Conservation (phyloP, 1,140 invertebrate genomes). For the Zaprionus taronus region DNA sequence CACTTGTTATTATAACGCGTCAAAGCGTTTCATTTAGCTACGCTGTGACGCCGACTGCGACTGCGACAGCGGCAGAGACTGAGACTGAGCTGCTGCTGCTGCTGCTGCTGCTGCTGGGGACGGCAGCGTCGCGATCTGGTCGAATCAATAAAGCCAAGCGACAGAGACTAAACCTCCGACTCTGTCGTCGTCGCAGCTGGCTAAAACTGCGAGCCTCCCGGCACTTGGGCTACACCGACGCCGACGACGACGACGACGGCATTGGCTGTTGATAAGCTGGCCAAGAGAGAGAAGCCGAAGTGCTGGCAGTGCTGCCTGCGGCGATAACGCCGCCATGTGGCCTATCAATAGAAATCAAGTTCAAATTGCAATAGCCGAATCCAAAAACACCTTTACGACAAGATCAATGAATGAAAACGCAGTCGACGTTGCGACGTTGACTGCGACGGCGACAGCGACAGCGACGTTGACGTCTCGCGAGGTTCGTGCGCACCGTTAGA, state of each 20-base stretch:
- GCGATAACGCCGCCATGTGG: background rate
- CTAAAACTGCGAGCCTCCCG: conserved; percentile 40
- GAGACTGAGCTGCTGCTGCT: conserved; percentile 31
- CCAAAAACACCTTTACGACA: conserved; percentile 16
- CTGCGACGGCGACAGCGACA: conserved; percentile 5
- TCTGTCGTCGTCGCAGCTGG: conserved; percentile 1
- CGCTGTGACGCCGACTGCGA: conserved; percentile 27
- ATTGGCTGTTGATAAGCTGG: conserved; percentile 37
- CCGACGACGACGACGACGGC: background rate
- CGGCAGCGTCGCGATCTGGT: conserved; percentile 31
- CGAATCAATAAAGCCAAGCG: conserved; percentile 50
- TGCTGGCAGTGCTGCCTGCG: background rate
- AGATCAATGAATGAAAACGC: conserved; percentile 52
- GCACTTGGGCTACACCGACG: background rate
- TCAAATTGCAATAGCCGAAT: conserved; percentile 17
- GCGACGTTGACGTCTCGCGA: background rate
- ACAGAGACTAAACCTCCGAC: conserved; percentile 30
- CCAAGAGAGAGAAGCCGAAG: conserved; percentile 1
- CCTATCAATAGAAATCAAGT: conserved; percentile 51
- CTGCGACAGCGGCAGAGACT: conserved; percentile 2
- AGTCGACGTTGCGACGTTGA: conserved; percentile 3
- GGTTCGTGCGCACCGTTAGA: conserved; percentile 58
- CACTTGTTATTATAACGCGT: conserved; percentile 84
- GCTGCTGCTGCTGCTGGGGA: background rate
- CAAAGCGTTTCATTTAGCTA: conserved; percentile 70